Base-by-base conservation (phyloP, 1,140 invertebrate genomes). In the Anastrepha obliqua region DNA sequence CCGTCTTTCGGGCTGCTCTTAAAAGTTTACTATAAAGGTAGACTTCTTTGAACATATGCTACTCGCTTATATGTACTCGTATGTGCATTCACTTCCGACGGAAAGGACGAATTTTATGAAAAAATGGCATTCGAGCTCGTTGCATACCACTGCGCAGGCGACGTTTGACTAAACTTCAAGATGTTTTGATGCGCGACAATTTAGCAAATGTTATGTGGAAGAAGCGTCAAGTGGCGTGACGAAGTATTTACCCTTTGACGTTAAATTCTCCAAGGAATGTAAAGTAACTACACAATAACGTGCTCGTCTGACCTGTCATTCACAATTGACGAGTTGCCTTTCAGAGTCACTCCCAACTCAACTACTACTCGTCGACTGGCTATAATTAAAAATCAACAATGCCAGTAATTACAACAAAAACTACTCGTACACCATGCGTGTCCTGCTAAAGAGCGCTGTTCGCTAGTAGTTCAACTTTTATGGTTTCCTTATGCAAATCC, bases 401-500 rank as follows among this genome's bases (percentile, higher is more conserved):
- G 0, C 5, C 11, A 47, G 39, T 11, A 29, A 51, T 15, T 20
- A 55, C 44, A 55, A 20, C 47, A n/a, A 29, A 67, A 3, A 67
- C 7, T 64, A 29, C 29, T 29, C 29, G 29, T 29, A 29, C 29
- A 29, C 29, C 1, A 29, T 29, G 29, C 29, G 29, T 29, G 29
- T 29, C 29, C 29, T 29, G 29, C 29, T 29, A 29, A 64, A 17
- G 5, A 64, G 17, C 60, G 60, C 17, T 5, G 5, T 15, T n/a
- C 17, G 11, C 8, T n/a, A 64, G 17, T 15, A 64, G 60, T 17
- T 13, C 5, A 5, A n/a, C 8, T 55, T 81, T 55, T 81, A 81
- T 81, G 74, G 74, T 29, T 81, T 81, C 74, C 74, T 55, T 55
- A 81, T 51, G 74, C 74, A 81, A 81, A 81, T 74, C 47, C 5